Evolutionary conservation across 2,113 vertebrate genomes (phyloP), one percentile per base, ranked within the genome.

Genomic region (Clupea harengus): DNA sequence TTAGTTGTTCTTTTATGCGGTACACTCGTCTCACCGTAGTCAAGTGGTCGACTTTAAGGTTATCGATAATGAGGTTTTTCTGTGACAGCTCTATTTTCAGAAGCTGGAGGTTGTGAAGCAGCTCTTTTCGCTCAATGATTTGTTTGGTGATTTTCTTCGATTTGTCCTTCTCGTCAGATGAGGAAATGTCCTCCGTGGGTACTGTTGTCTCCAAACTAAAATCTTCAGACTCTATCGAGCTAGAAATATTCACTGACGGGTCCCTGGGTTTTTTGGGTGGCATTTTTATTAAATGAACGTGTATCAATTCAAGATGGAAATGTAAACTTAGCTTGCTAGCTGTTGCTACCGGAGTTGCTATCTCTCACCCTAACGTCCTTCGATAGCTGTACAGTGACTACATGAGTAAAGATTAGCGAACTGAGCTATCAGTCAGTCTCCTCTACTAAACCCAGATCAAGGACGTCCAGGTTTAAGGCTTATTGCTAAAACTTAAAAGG

Each of bases 171-270:
- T 99, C 98, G 91, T 99, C 98, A 0, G 98, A 99, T 6, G 98
- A 99, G 45, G 98, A 99, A 18, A 98, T 86, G 18, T 99, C 98
- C 91, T 99, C 97, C 0, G 97, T 97, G 28, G 96, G 98, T 44
- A 98, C 90, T 10, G 98, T 99, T 2, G 98, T 99, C 94, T 99
- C 98, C 90, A 99, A 95, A 89, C 98, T 99, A 90, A 98, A 92
- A 90, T 99, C 98, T 92, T 99, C 98, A 13, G 97, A 99, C 91
- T 99, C 98, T 89, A 99, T 88, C 6, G 98, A 99, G 91, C 96
- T 99, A 60, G 97, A 99, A 49, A 97, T 72, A 3, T 99, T 99
- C 45, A 92, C 93, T 85, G 91, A 95, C 17, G 89, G 84, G 87
- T 93, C 92, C 54, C 93, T 94, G 0, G 92, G 91, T 85, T 91